Conservation (phyloP, 2,888 invertebrate species). For the Galerucella nymphaeae region DNA sequence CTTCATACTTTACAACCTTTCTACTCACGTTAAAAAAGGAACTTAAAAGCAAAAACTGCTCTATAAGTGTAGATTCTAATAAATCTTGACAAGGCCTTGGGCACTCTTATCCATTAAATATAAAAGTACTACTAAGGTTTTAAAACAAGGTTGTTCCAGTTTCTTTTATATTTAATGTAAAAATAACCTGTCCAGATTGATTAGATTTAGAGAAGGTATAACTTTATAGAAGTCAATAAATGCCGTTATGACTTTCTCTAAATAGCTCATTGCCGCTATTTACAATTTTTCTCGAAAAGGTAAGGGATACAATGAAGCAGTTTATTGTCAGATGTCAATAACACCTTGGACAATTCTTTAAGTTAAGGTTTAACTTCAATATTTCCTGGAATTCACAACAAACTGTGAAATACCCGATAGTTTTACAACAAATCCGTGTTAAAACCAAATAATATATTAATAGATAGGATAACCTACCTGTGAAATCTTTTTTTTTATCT, state of each 20-base stretch:
- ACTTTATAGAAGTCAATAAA: background rate
- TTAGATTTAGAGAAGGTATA: no score
- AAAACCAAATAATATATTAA: background rate
- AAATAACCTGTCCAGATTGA: no score
- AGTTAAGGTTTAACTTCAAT: background rate
- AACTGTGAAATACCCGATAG: background rate
- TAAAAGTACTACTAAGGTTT: no score
- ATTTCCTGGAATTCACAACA: background rate
- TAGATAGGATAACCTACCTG: slow-evolving; percentile 12
- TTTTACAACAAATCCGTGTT: slow-evolving; percentile 3
- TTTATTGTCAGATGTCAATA: background rate
- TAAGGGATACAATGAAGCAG: background rate
- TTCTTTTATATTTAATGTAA: no score
- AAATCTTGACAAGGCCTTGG: no score
- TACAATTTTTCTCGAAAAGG: background rate
- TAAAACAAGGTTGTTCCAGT: no score
- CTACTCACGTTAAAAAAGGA: no score
- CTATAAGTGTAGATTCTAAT: no score
- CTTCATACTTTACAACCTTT: no score
- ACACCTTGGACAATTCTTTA: background rate
- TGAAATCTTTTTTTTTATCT: slow-evolving; percentile 7
- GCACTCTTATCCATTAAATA: no score
- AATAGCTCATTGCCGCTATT: background rate
- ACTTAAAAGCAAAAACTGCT: no score
- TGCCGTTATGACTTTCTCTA: background rate